phyloP scores from a whole-genome alignment of 2,888 invertebrate species.

The Ophion slaviceki region DNA sequence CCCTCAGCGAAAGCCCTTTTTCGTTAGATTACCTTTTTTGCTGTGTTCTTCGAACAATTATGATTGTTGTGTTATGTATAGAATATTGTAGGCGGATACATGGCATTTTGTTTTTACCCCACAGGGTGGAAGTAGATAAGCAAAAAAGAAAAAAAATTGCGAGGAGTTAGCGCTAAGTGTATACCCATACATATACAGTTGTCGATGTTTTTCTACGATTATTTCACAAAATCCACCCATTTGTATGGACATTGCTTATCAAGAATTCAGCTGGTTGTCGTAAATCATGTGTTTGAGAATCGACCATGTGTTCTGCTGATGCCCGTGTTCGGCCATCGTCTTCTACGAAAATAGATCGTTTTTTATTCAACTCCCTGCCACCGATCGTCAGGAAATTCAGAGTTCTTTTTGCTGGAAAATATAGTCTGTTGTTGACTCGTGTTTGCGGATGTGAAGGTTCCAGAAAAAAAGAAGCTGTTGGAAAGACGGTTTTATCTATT shows the following conservation, averaged over 20 bases:
- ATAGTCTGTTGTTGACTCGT: not conserved
- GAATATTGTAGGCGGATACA: no score
- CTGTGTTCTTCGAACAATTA: constrained; percentile 45
- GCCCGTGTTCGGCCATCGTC: constrained; percentile 25
- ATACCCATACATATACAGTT: no score
- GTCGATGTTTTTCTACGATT: no score
- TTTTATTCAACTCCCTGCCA: constrained; percentile 69
- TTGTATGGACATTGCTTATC: not conserved
- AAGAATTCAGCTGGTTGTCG: constrained; percentile 73
- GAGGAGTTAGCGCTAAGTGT: no score
- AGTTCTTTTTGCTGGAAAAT: constrained; percentile 73
- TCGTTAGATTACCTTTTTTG: constrained; percentile 53
- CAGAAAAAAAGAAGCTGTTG: constrained; percentile 12
- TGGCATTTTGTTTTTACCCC: no score
- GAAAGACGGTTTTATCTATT: not conserved
- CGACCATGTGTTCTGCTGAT: constrained; percentile 23
- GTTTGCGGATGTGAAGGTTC: not conserved
- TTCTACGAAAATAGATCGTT: constrained; percentile 61
- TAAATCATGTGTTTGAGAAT: constrained; percentile 75
- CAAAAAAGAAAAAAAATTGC: no score
- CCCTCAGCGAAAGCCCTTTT: constrained; percentile 44
- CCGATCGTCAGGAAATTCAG: constrained; percentile 74
- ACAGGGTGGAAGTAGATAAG: no score
- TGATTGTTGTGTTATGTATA: no score
- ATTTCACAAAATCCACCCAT: no score